Base-by-base conservation (phyloP, 2,888 invertebrate genomes). In the Trichogramma dendrolimi region DNA sequence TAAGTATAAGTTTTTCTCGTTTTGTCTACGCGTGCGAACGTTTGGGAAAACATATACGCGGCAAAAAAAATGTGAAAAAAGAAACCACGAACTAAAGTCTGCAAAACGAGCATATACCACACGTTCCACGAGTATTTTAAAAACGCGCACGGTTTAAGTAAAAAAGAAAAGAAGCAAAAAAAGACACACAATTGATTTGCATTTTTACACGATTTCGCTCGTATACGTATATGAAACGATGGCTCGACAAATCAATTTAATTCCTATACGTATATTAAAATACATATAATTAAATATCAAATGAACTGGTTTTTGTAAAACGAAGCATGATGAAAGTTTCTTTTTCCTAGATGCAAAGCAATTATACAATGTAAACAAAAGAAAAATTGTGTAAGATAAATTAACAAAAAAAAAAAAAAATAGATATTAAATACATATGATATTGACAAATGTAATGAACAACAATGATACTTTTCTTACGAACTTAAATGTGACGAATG, bases 251-350 rank as follows among this genome's bases (percentile, higher is more conserved):
- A 62, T 65, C 58, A 65, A 65, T 65, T 60, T 60, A 54, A 62
- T 65, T 62, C 65, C 60, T 65, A 61, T 51, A 60, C 48, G 50
- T 55, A 55, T 53, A 27, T 27, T 27, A 27, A 27, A 27, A 27
- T 27, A 27, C 27, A 55, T 46, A 46, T 38, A 58, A 51, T 41
- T 58, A 48, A 40, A 42, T 54, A 54, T 55, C 55, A 43, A 58
- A 60, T 44, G 62, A 62, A 62, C 62, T 62, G 62, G 60, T 60
- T 65, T 65, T 65, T 62, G 58, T 65, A 65, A 27, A 62, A 62
- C 58, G 62, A 60, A 65, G 58, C 62, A 65, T 50, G 27, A 27
- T 27, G 65, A 65, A 65, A 65, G 62, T 65, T 65, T 65, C 56
- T 60, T 62, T 27, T 65, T 65, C 60, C 50, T 65, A 62, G 65